Evolutionary conservation across 2,113 vertebrate genomes (phyloP).

Genomic region (Pygathrix nemaeus): DNA sequence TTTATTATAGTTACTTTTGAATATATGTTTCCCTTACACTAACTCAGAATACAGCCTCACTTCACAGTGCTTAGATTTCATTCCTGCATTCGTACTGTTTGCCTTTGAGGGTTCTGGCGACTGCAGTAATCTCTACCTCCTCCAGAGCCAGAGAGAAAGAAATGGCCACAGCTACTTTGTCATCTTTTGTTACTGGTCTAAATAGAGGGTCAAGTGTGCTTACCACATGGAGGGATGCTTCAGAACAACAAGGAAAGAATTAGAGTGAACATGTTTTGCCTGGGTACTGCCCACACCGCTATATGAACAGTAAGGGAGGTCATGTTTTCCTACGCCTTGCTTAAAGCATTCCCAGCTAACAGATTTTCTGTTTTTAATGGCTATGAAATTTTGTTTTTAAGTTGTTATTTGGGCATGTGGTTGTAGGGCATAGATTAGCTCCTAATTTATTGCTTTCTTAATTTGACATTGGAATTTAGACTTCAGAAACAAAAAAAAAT

Average conservation of each 20-base stretch:
- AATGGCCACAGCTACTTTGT: neutral
- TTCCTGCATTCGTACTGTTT: neutral
- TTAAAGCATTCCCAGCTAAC: conserved; percentile 27
- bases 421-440: neutral
- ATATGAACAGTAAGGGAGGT: neutral
- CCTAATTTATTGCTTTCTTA: conserved; percentile 52
- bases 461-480: conserved; percentile 55
- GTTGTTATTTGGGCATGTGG: conserved; percentile 46
- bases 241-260: neutral
- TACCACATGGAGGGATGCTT: neutral
- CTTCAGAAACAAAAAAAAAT: conserved; percentile 14
- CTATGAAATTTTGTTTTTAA: conserved; percentile 61
- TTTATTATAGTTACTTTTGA: neutral
- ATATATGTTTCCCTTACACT: neutral
- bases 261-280: neutral
- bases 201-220: neutral
- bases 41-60: neutral
- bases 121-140: neutral
- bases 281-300: neutral
- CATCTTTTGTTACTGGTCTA: neutral
- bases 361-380: conserved; percentile 47
- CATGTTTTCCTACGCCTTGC: neutral
- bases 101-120: neutral
- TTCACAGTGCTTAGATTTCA: neutral
- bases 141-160: neutral